These are phyloP conservation scores for Brachymystax lenok DNA, from an alignment of 2,797 vertebrate genomes.

Conservation along the genomic window DNA sequence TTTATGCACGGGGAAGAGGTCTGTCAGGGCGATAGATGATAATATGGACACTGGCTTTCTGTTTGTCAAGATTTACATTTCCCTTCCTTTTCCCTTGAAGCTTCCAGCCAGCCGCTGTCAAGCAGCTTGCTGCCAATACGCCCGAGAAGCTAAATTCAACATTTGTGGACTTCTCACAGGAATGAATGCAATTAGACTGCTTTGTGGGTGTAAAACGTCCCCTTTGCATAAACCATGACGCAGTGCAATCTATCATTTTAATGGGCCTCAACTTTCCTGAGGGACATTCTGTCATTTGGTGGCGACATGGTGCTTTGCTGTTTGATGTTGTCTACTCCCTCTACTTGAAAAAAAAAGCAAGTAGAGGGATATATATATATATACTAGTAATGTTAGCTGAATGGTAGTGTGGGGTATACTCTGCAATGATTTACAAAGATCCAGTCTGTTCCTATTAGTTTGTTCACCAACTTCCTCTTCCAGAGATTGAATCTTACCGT, in stretches of 20 bases:
- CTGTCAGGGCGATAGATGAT: slow-evolving; percentile 78
- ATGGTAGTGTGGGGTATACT: too few relatives aligned
- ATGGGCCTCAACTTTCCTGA: slow-evolving; percentile 70
- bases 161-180: slow-evolving; percentile 73
- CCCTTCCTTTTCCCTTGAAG: slow-evolving; percentile 65
- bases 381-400: not conserved
- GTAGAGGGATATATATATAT: not conserved
- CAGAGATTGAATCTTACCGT: slow-evolving; percentile 26
- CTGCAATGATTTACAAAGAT: not conserved
- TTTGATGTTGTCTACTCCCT: slow-evolving; percentile 56
- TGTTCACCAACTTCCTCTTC: slow-evolving; percentile 42
- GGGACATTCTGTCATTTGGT: slow-evolving; percentile 66
- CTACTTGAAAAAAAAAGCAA: slow-evolving; percentile 33
- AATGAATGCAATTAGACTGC: slow-evolving; percentile 78
- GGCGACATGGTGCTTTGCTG: slow-evolving; percentile 58
- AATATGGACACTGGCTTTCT: slow-evolving; percentile 77
- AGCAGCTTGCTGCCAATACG: slow-evolving; percentile 74
- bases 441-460: slow-evolving; percentile 21
- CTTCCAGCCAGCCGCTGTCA: slow-evolving; percentile 72
- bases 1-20: slow-evolving; percentile 75
- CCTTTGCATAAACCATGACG: slow-evolving; percentile 66
- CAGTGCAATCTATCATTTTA: slow-evolving; percentile 77
- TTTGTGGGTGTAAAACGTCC: slow-evolving; percentile 74
- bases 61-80: slow-evolving; percentile 79
- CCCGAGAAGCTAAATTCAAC: slow-evolving; percentile 72